Evolutionary conservation across 1,140 invertebrate genomes (phyloP).

Genomic region (Mycetomoellerius zeteki): DNA sequence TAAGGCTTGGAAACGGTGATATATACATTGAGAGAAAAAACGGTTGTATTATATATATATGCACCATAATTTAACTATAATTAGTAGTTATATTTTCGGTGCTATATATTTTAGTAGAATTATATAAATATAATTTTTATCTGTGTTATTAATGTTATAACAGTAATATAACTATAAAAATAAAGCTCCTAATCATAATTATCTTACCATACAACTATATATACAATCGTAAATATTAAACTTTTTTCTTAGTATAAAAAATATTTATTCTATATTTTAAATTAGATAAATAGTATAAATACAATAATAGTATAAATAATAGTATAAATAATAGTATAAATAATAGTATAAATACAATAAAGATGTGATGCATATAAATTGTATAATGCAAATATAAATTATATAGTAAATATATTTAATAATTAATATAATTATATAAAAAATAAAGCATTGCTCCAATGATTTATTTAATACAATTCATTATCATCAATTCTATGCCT

Average conservation of each 20-base stretch:
- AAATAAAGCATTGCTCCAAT: background rate
- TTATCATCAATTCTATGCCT: background rate
- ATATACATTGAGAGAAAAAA: no score
- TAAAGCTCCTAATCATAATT: no score
- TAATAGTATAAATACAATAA: background rate
- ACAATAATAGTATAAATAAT: slow-evolving; percentile 3
- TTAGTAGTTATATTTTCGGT: no score
- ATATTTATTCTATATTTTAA: no score
- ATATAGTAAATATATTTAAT: background rate
- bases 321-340: background rate
- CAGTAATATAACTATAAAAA: no score
- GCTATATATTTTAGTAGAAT: no score
- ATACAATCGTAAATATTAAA: no score
- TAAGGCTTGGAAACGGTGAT: background rate
- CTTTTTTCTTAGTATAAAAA: no score
- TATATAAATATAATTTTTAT: background rate
- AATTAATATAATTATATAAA: background rate
- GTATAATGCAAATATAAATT: background rate
- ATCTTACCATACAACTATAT: no score
- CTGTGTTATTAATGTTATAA: background rate
- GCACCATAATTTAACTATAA: no score
- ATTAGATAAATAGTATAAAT: background rate
- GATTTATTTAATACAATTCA: background rate
- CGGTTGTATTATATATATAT: no score
- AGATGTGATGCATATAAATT: background rate